Evolutionary conservation across 2,888 invertebrate genomes (phyloP), one percentile per base, ranked within the genome.

Genomic region (Mythimna loreyi): DNA sequence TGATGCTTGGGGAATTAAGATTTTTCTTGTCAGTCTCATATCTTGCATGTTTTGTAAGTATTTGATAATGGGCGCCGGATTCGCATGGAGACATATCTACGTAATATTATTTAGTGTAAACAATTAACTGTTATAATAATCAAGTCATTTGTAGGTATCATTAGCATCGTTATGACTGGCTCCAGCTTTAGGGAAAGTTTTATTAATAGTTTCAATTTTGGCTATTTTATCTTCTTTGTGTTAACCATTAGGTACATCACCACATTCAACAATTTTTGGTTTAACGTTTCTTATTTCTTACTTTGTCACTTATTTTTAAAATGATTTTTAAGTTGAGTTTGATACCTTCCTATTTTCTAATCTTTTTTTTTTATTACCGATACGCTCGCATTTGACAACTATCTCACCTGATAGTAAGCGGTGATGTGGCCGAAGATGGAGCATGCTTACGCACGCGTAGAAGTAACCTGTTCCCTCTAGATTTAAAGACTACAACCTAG

Each of bases 1-100:
- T 50, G 28, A 33, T 63, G 49, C 55, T 72, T 58, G 11, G 43
- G 23, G 36, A 55, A 58, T 64, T 49, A 50, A 25, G 63, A 63
- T 63, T 72, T 72, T 74, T 72, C 57, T 55, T 40, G 73, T 50
- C 56, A 56, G 28, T 43, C 16, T 36, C 40, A 13, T 72, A 63
- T 63, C 63, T 78, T 28, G 19, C 28, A 53, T 30, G 21, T 49
- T 49, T 53, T 58, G 30, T 60, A 60, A 67, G 33, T 56, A 67
- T 43, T 75, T 70, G 30, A 55, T 75, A 55, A 49, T 25, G 47
- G 11, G 16, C 23, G 30, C 9, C 13, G 1, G 30, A 55, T 74
- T 52, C 2, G 36, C 16, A 9, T 28, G 21, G 16, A 33, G 33
- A 36, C 1, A 28, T 11, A 68, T 40, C 19, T 57, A 8, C 33